Evolutionary conservation across 2,888 invertebrate genomes (phyloP), one percentile per base, ranked within the genome.

Genomic region (Epistrophella euchroma): DNA sequence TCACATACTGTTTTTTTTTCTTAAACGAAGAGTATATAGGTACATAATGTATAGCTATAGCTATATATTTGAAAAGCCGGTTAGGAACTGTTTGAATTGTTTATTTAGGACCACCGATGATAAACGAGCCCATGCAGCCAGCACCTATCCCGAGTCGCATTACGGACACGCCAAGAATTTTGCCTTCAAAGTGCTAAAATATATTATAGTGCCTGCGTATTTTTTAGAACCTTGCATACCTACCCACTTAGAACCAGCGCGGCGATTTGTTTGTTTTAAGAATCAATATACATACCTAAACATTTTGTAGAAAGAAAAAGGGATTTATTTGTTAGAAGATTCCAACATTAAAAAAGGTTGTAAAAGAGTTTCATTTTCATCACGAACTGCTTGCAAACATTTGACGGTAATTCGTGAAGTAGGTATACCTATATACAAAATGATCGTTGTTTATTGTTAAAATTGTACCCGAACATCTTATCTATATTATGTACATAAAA

Each of bases 111-210:
- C 37, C 19, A 32, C 25, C 52, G 35, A 62, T 64, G 37, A 64
- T 64, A 64, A 64, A 64, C 62, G 62, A 43, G 32, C 25, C 25
- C n/a, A 40, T 43, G 35, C n/a, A 43, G 37, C 40, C 40, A 45
- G n/a, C 43, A 32, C 17, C 28, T 45, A 22, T 3, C n/a, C 17
- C 32, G 10, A 66, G 37, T 22, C 35, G 17, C 35, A 70, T 7
- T 7, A 32, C n/a, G 70, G 40, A 22, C 37, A 52, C 40, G 70
- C 70, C 52, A 70, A 37, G 40, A 52, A 22, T 70, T 70, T 52
- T 28, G 52, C 37, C 52, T 70, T 37, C 13, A 52, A 66, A 70
- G 70, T 70, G 70, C 70, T 70, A 52, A 70, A 70, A 37, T 70
- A 17, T 25, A 37, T 19, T 17, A 25, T n/a, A 25, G 15, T 25